Evolutionary conservation across 2,888 invertebrate species (phyloP), one percentile per base, ranked within the genome.

Genomic region (Pyralis farinalis): DNA sequence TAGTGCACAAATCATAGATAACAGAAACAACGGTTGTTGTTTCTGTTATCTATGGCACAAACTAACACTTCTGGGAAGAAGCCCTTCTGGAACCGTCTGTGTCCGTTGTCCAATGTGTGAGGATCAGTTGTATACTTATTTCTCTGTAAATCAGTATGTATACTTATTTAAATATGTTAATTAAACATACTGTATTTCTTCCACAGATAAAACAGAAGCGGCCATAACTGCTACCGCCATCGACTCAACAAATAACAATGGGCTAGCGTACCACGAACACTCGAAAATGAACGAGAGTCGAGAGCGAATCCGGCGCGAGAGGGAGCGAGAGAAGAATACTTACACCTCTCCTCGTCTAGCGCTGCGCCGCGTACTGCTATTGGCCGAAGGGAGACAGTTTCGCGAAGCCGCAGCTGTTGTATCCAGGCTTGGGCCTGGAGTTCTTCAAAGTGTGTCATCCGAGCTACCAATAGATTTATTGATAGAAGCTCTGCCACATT

Each of bases 381-480:
- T 97, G 55, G 94, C 96, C 55, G 97, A 97, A 71, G 96, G 96
- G 6, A 88, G 95, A 20, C 97, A 97, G 81, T 97, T 95, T 73
- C 88, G 96, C n/a, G 97, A 97, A 70, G 97, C 97, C 4, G 96
- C 97, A 0, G 93, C 94, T 31, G 94, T 97, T 43, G 91, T 98
- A 48, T 92, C 94, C 32, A 91, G 96, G 31, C 87, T 97, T 10
- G 96, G 95, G 3, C 93, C 94, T 29, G 94, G 94, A 1, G 96
- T 96, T 1, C 90, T 97, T 54, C 93, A 94, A 49, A 92, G 93
- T 1, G 93, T 94, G 1, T 92, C 94, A 0, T 81, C 92, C 1
- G 97, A 97, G 50, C 87, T 97, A 49, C 97, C 97, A 0, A 91
- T 97, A 37, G 97, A 97, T 71, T 87, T 96, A 53, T 90, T 97